These are phyloP conservation scores for Anguilla megastoma DNA, from an alignment of 2,797 vertebrate genomes.

Conservation along the genomic window DNA sequence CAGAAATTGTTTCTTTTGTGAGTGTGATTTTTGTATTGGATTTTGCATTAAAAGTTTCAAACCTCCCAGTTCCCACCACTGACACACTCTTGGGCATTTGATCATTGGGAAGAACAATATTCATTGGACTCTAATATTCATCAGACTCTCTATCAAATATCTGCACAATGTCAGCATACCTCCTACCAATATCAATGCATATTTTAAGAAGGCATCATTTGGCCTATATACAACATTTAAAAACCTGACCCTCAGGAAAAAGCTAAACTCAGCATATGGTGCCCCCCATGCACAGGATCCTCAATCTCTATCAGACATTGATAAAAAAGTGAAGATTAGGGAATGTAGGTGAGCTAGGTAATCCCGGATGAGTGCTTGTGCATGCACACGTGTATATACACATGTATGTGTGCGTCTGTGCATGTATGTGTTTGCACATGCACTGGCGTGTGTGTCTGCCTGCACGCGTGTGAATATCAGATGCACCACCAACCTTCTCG, in stretches of 20 bases:
- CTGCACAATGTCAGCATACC: not conserved
- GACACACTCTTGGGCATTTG: not conserved
- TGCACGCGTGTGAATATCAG: not conserved
- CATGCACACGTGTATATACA: not conserved
- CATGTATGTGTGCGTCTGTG: not conserved
- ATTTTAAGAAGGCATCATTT: not conserved
- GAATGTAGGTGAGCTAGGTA: not conserved
- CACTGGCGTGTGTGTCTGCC: not conserved
- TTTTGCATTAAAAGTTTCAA: not conserved
- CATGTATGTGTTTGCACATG: not conserved
- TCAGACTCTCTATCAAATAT: not conserved
- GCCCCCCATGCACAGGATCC: not conserved
- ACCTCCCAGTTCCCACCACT: not conserved
- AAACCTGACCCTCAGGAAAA: too few relatives aligned
- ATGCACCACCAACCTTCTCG: conserved; percentile 80
- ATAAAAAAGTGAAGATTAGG: not conserved
- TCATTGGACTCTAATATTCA: not conserved
- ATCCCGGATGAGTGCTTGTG: not conserved
- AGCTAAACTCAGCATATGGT: not conserved
- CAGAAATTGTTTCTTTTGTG: not conserved
- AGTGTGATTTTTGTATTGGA: not conserved
- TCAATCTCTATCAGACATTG: not conserved
- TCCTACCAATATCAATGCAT: not conserved
- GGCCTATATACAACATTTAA: not conserved
- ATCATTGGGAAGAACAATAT: not conserved